phyloP scores from a whole-genome alignment of 2,888 invertebrate species.

The Bruchidius siliquastri region DNA sequence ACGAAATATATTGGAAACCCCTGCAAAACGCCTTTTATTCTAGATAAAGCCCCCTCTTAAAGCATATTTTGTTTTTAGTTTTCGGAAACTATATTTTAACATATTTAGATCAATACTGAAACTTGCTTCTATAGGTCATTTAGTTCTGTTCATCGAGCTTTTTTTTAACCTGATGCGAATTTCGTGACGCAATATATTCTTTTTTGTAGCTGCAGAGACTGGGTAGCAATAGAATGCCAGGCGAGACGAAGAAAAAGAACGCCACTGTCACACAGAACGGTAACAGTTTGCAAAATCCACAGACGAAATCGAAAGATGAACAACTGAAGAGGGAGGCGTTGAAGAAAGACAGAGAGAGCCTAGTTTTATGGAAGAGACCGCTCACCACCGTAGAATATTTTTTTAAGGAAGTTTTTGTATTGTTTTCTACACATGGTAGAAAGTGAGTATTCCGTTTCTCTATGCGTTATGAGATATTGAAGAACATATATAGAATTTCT shows the following conservation, averaged over 20 bases:
- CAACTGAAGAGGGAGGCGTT: conserved; percentile 44
- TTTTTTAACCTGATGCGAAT: too few species aligned
- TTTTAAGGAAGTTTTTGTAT: conserved; percentile 64
- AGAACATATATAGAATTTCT: too few species aligned
- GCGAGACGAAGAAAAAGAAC: conserved; percentile 31
- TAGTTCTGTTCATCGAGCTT: too few species aligned
- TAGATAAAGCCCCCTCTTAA: too few species aligned
- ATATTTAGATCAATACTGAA: too few species aligned
- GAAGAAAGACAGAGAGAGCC: conserved; percentile 56
- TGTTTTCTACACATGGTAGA: conserved; percentile 55
- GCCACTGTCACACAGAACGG: conserved; percentile 23
- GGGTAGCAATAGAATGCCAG: conserved; percentile 57
- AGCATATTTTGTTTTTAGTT: too few species aligned
- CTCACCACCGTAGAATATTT: conserved; percentile 76
- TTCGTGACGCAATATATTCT: background rate
- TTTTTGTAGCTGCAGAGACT: conserved; percentile 57
- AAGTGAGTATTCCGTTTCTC: conserved; percentile 57
- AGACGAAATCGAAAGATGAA: conserved; percentile 23
- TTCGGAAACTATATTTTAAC: too few species aligned
- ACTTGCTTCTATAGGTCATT: too few species aligned
- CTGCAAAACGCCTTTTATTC: too few species aligned
- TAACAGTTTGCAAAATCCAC: conserved; percentile 22
- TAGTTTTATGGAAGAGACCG: conserved; percentile 81
- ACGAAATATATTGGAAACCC: too few species aligned
- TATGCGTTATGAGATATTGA: too few species aligned